Evolutionary conservation across 2,888 invertebrate genomes (phyloP).

Genomic region (Holacanthella duospinosa): DNA sequence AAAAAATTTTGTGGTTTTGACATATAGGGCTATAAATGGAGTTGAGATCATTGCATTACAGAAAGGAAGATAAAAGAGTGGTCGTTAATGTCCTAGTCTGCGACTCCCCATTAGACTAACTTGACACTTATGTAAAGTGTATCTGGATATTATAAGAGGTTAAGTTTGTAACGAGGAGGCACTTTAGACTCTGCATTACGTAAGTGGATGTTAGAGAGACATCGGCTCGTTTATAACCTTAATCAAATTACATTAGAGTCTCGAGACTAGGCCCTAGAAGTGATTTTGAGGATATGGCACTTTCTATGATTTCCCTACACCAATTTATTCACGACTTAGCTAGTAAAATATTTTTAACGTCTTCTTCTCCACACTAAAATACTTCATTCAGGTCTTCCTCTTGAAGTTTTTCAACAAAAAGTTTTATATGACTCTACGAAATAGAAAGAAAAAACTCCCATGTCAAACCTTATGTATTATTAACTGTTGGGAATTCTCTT

Average conservation of each 20-base stretch:
- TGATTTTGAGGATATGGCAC: neutral
- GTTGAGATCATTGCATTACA: neutral
- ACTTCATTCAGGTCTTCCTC: neutral
- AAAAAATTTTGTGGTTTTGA: no score
- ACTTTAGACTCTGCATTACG: neutral
- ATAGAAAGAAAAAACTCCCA: neutral
- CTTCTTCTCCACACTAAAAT: neutral
- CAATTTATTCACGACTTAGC: neutral
- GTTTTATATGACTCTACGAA: neutral
- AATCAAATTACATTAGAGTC: neutral
- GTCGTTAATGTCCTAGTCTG: neutral
- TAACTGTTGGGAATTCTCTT: neutral
- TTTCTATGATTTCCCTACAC: neutral
- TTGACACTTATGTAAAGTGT: constrained; percentile 4
- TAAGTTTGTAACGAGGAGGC: neutral
- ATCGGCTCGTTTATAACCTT: neutral
- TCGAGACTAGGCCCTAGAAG: neutral
- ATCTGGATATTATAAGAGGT: neutral
- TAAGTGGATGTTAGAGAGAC: constrained; percentile 1
- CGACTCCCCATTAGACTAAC: neutral
- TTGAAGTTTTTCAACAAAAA: neutral
- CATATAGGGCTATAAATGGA: neutral
- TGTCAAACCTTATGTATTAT: neutral
- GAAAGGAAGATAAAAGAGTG: neutral
- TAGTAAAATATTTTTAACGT: neutral